Percentiles rank a stretch among this genome's conserved stretches.
Conservation (phyloP, 2,888 invertebrate genomes). For the Oligia strigilis region DNA sequence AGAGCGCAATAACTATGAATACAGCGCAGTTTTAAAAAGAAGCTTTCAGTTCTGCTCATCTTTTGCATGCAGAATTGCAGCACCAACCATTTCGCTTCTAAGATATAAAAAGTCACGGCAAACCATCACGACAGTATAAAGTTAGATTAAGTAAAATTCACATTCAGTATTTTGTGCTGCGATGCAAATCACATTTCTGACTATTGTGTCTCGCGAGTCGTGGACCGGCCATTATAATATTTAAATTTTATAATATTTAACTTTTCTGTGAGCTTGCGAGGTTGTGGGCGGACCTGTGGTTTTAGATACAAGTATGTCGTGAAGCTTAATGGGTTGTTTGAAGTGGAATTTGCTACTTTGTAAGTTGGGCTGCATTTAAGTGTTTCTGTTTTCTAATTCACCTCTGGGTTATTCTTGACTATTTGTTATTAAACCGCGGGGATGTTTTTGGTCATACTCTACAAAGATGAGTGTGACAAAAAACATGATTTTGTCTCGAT, state of each 20-base stretch:
- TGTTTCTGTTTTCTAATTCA: background rate
- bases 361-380: background rate
- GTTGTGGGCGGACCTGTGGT: constrained; percentile 57
- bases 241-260: constrained; percentile 69
- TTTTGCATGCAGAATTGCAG: background rate
- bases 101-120: constrained; percentile 44
- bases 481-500: too few relatives aligned
- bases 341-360: constrained; percentile 1
- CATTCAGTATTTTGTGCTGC: constrained; percentile 63
- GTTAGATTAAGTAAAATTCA: constrained; percentile 65
- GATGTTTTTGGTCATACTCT: too few relatives aligned
- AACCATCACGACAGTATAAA: constrained; percentile 39
- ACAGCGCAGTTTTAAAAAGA: background rate
- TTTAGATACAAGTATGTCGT: constrained; percentile 27
- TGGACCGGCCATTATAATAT: constrained; percentile 72
- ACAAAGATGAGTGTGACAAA: too few relatives aligned
- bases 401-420: too few relatives aligned
- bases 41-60: background rate
- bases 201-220: constrained; percentile 66
- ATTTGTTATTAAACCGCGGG: too few relatives aligned
- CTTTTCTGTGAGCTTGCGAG: constrained; percentile 54
- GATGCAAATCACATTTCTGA: constrained; percentile 69
- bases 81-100: constrained; percentile 13
- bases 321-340: constrained; percentile 13
- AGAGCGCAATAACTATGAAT: background rate